Conservation (phyloP, 2,113 vertebrate genomes). For the Redunca redunca region DNA sequence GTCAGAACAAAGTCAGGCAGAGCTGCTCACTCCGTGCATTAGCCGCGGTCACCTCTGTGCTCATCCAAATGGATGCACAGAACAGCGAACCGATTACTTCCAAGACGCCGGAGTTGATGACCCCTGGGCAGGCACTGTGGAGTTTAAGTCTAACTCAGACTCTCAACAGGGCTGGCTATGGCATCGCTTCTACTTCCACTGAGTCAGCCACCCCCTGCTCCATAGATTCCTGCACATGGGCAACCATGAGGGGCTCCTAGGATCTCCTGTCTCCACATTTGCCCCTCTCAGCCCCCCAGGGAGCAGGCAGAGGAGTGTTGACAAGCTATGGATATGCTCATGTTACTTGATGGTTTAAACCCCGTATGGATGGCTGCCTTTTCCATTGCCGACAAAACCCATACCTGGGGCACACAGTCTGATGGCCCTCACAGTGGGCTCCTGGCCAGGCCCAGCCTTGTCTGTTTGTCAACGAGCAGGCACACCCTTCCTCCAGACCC, state of each 20-base stretch:
- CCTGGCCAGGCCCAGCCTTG: not conserved
- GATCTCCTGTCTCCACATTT: not conserved
- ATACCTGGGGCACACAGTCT: too few relatives aligned
- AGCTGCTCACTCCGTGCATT: rapidly evolving
- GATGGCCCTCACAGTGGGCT: rapidly evolving
- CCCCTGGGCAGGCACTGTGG: not conserved
- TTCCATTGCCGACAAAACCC: not conserved
- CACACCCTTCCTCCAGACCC: not conserved
- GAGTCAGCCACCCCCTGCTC: rapidly evolving
- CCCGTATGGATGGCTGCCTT: not conserved
- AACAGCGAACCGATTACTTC: not conserved
- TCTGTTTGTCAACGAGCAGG: not conserved
- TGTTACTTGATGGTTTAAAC: not conserved
- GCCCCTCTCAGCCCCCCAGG: rapidly evolving
- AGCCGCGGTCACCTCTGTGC: not conserved
- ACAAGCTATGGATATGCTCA: not conserved
- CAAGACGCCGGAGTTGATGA: not conserved
- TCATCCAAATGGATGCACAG: not conserved
- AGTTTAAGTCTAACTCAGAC: not conserved
- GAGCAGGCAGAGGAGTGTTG: not conserved
- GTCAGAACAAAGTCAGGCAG: rapidly evolving
- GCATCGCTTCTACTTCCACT: not conserved
- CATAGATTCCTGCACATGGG: too few relatives aligned
- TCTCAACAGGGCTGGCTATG: not conserved
- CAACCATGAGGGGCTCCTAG: rapidly evolving